Conservation (phyloP, 1,140 invertebrate species). For the Notospermus geniculatus region DNA sequence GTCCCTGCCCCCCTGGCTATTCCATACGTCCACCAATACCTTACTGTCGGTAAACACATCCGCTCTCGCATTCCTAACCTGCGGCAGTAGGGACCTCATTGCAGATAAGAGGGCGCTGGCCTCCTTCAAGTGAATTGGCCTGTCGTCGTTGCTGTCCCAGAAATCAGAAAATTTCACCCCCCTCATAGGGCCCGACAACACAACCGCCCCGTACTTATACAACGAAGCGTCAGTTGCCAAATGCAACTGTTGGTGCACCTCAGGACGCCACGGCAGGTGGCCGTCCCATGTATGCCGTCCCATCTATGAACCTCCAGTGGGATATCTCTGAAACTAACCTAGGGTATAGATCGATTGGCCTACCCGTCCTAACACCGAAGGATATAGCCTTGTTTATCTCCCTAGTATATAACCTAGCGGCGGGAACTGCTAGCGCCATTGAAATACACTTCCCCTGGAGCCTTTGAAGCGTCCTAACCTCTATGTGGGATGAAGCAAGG, state of each 20-base stretch:
- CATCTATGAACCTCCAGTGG: conserved; percentile 16
- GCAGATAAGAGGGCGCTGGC: not conserved
- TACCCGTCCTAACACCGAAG: not conserved
- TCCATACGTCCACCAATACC: not conserved
- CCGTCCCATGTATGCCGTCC: conserved; percentile 11
- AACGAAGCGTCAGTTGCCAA: conserved; percentile 15
- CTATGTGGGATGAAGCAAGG: not conserved
- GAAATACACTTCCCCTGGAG: conserved; percentile 24
- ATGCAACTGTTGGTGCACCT: conserved; percentile 5
- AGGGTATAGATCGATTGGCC: not conserved
- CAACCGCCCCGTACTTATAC: conserved; percentile 10
- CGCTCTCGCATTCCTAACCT: not conserved
- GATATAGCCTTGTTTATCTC: conserved; percentile 19
- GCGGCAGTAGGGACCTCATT: not conserved
- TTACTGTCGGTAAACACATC: not conserved
- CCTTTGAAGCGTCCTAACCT: conserved; percentile 17
- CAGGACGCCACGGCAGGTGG: conserved; percentile 7
- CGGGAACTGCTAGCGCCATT: conserved; percentile 14
- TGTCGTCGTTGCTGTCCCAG: not conserved
- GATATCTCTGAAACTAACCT: conserved; percentile 16
- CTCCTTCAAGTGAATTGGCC: conserved; percentile 7
- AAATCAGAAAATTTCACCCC: not conserved
- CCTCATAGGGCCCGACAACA: not conserved
- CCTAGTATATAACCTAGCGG: conserved; percentile 13
- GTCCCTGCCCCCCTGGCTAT: not conserved